A percentile compares a stretch with the other conserved stretches of the same genome.
Evolutionary conservation across 2,113 vertebrate genomes (phyloP).

Genomic region (Columbina picui): DNA sequence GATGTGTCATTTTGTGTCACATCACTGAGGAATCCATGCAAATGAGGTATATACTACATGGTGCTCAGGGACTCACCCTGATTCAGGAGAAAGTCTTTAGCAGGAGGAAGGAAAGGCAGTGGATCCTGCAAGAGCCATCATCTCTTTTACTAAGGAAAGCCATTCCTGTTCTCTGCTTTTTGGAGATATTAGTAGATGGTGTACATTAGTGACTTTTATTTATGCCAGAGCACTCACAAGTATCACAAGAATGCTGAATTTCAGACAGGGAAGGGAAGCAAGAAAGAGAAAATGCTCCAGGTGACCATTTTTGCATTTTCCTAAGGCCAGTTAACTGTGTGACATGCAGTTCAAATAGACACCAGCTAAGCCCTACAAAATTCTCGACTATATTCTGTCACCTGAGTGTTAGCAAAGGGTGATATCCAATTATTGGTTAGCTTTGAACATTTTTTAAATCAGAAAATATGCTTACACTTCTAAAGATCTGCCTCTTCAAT

Average conservation of each 20-base stretch:
- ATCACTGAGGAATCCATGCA: background rate
- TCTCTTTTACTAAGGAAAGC: background rate
- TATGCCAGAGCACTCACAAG: background rate
- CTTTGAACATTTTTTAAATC: background rate
- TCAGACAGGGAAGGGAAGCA: background rate
- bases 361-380: background rate
- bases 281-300: background rate
- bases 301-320: background rate
- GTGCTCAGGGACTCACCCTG: background rate
- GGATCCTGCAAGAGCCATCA: background rate
- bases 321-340: background rate
- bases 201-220: background rate
- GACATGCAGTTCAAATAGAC: background rate
- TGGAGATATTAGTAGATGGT: background rate
- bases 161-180: background rate
- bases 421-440: background rate
- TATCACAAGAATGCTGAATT: background rate
- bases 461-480: background rate
- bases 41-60: background rate
- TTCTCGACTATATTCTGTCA: background rate
- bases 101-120: background rate
- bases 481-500: background rate
- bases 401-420: background rate
- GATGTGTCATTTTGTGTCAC: background rate
- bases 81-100: background rate